Conservation (phyloP, 2,113 vertebrate genomes). For the Eublepharis macularius region DNA sequence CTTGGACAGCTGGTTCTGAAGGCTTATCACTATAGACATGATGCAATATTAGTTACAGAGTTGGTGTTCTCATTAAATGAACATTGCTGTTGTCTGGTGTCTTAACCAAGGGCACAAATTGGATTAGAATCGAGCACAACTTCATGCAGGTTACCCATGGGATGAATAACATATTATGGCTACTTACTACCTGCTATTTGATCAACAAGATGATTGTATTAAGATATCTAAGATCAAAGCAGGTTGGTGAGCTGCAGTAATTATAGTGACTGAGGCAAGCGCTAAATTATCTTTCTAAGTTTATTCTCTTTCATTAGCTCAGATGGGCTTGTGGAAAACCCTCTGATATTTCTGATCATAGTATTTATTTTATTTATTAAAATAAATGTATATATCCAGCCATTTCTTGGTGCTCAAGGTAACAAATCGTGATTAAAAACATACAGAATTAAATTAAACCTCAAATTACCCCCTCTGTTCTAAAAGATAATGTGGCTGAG, state of each 20-base stretch:
- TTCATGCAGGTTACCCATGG: constrained; percentile 18
- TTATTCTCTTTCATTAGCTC: background rate
- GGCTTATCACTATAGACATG: background rate
- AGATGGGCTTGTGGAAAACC: background rate
- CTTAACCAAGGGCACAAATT: constrained; percentile 30
- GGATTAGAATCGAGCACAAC: constrained; percentile 50
- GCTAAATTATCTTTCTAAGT: background rate
- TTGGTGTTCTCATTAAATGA: constrained; percentile 2
- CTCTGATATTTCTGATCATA: background rate
- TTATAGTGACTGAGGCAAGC: background rate
- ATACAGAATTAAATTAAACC: too few relatives aligned
- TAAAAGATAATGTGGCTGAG: too few relatives aligned
- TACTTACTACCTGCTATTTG: constrained; percentile 46
- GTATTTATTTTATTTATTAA: too few relatives aligned
- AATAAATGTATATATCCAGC: too few relatives aligned
- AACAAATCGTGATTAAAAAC: too few relatives aligned
- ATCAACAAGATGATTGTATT: constrained; percentile 25
- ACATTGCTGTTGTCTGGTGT: constrained; percentile 26
- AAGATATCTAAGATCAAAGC: background rate
- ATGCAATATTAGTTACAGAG: background rate
- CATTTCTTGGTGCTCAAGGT: too few relatives aligned
- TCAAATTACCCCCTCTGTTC: too few relatives aligned
- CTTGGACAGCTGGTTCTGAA: background rate
- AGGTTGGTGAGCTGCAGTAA: background rate
- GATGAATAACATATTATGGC: constrained; percentile 35